A percentile compares a stretch with the other conserved stretches of the same genome.
Conservation (phyloP, 2,888 invertebrate genomes). For the Drosophila subquinaria region DNA sequence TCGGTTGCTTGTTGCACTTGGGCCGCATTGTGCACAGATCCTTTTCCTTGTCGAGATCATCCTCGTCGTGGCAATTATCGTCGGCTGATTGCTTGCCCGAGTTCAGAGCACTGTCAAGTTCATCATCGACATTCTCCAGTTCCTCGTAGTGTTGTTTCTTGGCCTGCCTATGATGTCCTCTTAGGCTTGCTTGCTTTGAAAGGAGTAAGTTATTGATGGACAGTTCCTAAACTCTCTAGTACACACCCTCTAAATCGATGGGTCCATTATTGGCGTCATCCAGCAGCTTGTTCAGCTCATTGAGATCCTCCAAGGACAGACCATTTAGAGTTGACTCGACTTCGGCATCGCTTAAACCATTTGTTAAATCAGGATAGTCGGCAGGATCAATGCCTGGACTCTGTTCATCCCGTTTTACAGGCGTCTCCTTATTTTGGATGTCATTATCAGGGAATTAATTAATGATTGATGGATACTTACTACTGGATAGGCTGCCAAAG, state of each 20-base stretch:
- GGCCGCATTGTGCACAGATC: slow-evolving; percentile 36
- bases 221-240: not conserved
- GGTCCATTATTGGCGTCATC: slow-evolving; percentile 59
- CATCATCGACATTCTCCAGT: slow-evolving; percentile 25
- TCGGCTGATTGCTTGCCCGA: slow-evolving; percentile 12
- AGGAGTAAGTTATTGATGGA: slow-evolving; percentile 16
- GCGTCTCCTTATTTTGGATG: slow-evolving; percentile 9
- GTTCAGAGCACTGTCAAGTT: slow-evolving; percentile 19
- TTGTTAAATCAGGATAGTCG: slow-evolving; percentile 67
- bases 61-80: slow-evolving; percentile 56
- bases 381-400: slow-evolving; percentile 14
- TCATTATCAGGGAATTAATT: not conserved
- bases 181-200: slow-evolving; percentile 61
- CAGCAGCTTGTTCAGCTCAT: slow-evolving; percentile 71
- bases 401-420: slow-evolving; percentile 10
- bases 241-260: slow-evolving; percentile 45
- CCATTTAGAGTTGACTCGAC: slow-evolving; percentile 77
- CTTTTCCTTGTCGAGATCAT: slow-evolving; percentile 39
- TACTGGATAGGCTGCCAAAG: slow-evolving; percentile 43
- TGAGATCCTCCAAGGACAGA: slow-evolving; percentile 77
- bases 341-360: slow-evolving; percentile 76
- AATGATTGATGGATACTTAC: slow-evolving; percentile 18
- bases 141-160: slow-evolving; percentile 39
- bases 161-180: slow-evolving; percentile 33
- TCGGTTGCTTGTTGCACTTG: slow-evolving; percentile 41